A percentile compares a stretch with the other conserved stretches of the same genome.
Evolutionary conservation across 2,113 vertebrate genomes (phyloP).

Genomic region (Zosterops borbonicus): DNA sequence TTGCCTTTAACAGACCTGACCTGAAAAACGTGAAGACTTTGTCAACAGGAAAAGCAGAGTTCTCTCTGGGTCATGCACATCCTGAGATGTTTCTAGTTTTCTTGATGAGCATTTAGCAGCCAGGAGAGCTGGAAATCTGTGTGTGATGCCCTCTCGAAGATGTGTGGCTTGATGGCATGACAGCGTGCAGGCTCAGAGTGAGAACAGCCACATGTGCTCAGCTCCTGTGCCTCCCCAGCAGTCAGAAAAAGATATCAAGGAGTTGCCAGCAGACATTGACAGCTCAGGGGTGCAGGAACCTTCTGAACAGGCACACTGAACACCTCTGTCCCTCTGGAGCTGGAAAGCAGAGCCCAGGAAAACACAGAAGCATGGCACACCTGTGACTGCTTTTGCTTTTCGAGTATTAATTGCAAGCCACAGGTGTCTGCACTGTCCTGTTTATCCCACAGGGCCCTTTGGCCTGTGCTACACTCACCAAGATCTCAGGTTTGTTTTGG

Average conservation of each 20-base stretch:
- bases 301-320: not conserved
- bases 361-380: slow-evolving; percentile 13
- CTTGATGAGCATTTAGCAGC: not conserved
- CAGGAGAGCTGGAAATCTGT: not conserved
- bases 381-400: slow-evolving; percentile 30
- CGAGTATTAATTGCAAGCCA: slow-evolving; percentile 33
- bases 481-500: slow-evolving; percentile 56
- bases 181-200: not conserved
- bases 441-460: slow-evolving; percentile 40
- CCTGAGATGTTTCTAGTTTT: not conserved
- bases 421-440: slow-evolving; percentile 65
- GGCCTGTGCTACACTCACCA: slow-evolving; percentile 7
- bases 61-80: not conserved
- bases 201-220: not conserved
- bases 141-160: not conserved
- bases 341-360: not conserved
- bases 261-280: not conserved
- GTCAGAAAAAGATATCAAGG: not conserved
- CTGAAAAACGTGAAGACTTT: not conserved
- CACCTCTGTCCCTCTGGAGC: not conserved
- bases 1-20: not conserved
- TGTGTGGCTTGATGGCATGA: accelerated
- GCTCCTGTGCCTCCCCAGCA: not conserved
- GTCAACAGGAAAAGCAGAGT: not conserved
- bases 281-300: not conserved